A percentile compares a stretch with the other conserved stretches of the same genome.
These are phyloP conservation scores for Anas bahamensis DNA, from an alignment of 2,797 vertebrate genomes.

Conservation along the genomic window DNA sequence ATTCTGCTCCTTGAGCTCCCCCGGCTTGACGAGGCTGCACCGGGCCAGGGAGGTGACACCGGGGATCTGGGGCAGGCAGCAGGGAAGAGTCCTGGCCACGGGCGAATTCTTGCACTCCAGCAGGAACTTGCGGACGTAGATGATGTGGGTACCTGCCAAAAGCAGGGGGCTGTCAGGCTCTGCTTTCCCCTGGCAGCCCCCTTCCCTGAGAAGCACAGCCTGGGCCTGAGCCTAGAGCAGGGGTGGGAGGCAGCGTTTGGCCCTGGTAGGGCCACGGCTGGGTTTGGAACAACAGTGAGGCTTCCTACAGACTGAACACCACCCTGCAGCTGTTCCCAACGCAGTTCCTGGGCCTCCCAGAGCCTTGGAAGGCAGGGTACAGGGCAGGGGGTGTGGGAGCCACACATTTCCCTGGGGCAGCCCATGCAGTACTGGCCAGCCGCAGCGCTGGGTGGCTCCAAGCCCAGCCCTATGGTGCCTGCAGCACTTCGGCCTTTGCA, in stretches of 20 bases:
- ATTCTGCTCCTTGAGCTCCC: constrained; percentile 91
- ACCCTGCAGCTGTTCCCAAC: not conserved
- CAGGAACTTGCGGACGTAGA: constrained; percentile 93
- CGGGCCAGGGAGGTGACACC: constrained; percentile 87
- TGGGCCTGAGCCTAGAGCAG: not conserved
- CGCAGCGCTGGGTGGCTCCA: no score
- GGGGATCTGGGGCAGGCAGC: constrained; percentile 92
- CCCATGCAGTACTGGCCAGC: not conserved
- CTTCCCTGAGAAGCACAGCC: accelerated
- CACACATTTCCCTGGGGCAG: not conserved
- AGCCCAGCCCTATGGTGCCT: not conserved
- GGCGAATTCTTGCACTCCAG: constrained; percentile 93
- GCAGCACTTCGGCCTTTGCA: not conserved
- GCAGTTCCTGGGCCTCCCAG: not conserved
- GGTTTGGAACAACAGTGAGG: not conserved
- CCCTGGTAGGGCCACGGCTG: not conserved
- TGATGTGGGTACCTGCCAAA: constrained; percentile 90
- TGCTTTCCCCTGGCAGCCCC: not conserved
- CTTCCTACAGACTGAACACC: not conserved
- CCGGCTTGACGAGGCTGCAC: constrained; percentile 86
- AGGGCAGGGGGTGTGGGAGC: not conserved
- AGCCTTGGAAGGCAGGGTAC: not conserved
- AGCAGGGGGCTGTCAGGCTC: constrained; percentile 30
- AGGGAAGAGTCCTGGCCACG: constrained; percentile 87
- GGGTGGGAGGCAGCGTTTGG: accelerated